Evolutionary conservation across 2,797 vertebrate genomes (phyloP).

Genomic region (Acanthurus tractus): DNA sequence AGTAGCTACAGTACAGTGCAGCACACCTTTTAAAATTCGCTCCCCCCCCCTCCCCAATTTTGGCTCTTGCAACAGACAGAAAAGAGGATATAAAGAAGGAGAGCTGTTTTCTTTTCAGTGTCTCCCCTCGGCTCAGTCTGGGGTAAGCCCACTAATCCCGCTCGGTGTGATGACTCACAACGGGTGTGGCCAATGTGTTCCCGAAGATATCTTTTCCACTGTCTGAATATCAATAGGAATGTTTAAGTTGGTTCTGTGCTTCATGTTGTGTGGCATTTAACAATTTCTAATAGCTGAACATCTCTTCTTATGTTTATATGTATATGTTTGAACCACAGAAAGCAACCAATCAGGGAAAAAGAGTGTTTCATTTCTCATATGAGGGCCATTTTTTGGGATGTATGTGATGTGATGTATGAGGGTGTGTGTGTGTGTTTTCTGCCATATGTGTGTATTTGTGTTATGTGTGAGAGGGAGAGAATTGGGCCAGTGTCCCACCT

Average conservation of each 20-base stretch:
- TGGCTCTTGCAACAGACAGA: constrained; percentile 79
- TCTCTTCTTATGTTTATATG: constrained; percentile 19
- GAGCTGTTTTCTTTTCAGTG: constrained; percentile 82
- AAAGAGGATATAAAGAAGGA: constrained; percentile 77
- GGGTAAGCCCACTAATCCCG: constrained; percentile 81
- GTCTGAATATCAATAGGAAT: constrained; percentile 79
- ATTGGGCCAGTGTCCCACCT: constrained; percentile 83
- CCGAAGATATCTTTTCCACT: constrained; percentile 81
- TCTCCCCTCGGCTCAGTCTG: constrained; percentile 81
- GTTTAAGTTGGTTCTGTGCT: constrained; percentile 74
- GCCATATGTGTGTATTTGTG: constrained; percentile 60
- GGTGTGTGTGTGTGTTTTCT: constrained; percentile 24
- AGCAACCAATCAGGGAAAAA: constrained; percentile 14
- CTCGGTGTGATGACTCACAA: constrained; percentile 80
- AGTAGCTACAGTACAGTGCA: constrained; percentile 68
- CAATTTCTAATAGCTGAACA: constrained; percentile 54
- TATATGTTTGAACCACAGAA: constrained; percentile 7
- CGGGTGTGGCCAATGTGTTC: constrained; percentile 84
- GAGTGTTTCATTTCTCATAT: not conserved
- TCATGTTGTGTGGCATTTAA: constrained; percentile 71
- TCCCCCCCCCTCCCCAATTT: constrained; percentile 65
- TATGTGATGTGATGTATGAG: constrained; percentile 6
- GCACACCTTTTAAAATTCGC: constrained; percentile 68
- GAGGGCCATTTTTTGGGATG: constrained; percentile 1
- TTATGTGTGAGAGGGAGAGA: constrained; percentile 75